A percentile compares a stretch with the other conserved stretches of the same genome.
Conservation (phyloP, 2,797 vertebrate genomes). For the Pithecia hirsuta region DNA sequence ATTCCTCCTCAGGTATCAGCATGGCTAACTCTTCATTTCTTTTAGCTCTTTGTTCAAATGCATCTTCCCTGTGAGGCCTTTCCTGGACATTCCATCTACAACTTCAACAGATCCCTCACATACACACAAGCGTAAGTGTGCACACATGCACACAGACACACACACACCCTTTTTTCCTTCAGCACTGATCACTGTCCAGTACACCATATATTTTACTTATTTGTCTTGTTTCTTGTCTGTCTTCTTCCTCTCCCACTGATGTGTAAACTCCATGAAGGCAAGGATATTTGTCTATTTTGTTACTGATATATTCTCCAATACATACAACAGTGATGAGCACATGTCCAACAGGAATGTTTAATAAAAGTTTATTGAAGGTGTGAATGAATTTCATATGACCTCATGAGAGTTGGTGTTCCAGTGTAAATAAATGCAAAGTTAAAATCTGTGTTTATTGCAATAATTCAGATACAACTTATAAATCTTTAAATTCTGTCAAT, state of each 20-base stretch:
- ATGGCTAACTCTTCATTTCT: not conserved
- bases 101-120: not conserved
- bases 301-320: not conserved
- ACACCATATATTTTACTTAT: not conserved
- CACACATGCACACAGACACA: too few relatives aligned
- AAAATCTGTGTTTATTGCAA: not conserved
- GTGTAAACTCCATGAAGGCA: not conserved
- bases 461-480: not conserved
- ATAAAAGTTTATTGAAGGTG: not conserved
- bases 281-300: not conserved
- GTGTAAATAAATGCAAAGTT: not conserved
- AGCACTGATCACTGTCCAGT: not conserved
- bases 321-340: not conserved
- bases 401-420: not conserved
- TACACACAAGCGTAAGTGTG: not conserved
- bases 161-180: not conserved
- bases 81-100: not conserved
- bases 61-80: not conserved
- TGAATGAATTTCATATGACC: not conserved
- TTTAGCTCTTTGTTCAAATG: not conserved
- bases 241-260: not conserved
- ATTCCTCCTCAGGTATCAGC: not conserved
- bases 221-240: not conserved
- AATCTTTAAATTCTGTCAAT: not conserved
- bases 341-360: not conserved